Conservation (phyloP, 2,888 invertebrate genomes). For the Fragum sueziense region DNA sequence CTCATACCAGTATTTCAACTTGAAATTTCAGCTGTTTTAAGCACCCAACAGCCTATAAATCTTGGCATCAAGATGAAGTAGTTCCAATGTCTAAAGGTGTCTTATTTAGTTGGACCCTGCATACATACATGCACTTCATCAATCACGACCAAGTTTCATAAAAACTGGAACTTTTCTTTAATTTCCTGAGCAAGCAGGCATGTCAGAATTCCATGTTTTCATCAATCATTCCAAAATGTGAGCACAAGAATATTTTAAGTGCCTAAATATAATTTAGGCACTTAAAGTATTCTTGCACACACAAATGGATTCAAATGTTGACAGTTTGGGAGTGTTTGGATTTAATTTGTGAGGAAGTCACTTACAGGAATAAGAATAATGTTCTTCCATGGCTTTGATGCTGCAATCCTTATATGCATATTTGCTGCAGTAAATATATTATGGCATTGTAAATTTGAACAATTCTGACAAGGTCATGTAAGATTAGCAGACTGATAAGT, state of each 20-base stretch:
- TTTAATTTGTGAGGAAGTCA: background rate
- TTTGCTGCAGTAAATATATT: background rate
- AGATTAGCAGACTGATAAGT: too few species aligned
- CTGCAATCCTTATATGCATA: background rate
- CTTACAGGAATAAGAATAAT: background rate
- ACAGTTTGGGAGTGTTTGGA: background rate
- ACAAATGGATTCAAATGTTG: background rate
- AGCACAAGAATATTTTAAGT: too few species aligned
- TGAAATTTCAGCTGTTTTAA: too few species aligned
- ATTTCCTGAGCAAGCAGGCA: background rate
- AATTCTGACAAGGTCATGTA: background rate
- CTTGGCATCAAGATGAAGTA: too few species aligned
- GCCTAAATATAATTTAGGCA: too few species aligned
- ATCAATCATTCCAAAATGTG: background rate
- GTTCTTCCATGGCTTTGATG: background rate
- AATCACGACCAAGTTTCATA: background rate
- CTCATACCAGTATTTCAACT: too few species aligned
- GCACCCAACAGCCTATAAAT: too few species aligned
- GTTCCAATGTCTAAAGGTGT: too few species aligned
- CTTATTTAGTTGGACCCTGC: too few species aligned
- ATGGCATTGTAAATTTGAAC: too few species aligned
- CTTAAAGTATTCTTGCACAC: too few species aligned
- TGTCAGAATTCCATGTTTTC: background rate
- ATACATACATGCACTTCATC: background rate
- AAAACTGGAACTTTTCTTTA: background rate